phyloP scores from a whole-genome alignment of 1,140 invertebrate genomes.

The Heliconius hewitsoni region DNA sequence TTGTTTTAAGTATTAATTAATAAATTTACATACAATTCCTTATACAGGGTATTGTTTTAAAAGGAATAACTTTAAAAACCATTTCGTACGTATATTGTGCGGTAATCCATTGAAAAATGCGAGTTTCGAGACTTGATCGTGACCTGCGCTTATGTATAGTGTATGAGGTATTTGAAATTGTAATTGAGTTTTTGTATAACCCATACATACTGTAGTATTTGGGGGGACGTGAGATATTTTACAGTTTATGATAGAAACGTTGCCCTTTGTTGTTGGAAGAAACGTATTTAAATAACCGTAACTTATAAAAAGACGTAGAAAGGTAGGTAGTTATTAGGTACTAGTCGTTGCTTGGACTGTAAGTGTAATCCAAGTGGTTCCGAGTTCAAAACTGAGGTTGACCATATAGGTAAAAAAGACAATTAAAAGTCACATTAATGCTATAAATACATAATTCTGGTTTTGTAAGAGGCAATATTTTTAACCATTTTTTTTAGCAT shows the following conservation, averaged over 20 bases:
- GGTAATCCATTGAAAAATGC: constrained; percentile 57
- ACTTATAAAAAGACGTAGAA: no score
- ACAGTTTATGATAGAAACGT: background rate
- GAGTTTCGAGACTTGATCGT: constrained; percentile 76
- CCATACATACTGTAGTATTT: background rate
- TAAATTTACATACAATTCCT: constrained; percentile 48
- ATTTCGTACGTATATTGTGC: constrained; percentile 33
- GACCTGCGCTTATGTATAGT: constrained; percentile 74
- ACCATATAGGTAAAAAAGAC: no score
- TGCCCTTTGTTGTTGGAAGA: background rate
- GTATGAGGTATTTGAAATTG: constrained; percentile 68
- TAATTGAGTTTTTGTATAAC: constrained; percentile 38
- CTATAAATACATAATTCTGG: no score
- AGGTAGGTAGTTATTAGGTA: no score
- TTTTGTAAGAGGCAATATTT: no score
- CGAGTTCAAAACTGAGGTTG: no score
- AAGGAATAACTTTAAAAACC: constrained; percentile 41
- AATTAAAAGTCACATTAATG: no score
- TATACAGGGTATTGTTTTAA: constrained; percentile 31
- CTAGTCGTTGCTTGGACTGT: no score
- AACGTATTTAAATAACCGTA: background rate
- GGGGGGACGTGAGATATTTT: background rate
- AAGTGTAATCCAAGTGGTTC: no score
- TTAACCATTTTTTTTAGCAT: no score
- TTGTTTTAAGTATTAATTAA: constrained; percentile 35